Base-by-base conservation (phyloP, 2,888 invertebrate species). In the Brenthis ino region DNA sequence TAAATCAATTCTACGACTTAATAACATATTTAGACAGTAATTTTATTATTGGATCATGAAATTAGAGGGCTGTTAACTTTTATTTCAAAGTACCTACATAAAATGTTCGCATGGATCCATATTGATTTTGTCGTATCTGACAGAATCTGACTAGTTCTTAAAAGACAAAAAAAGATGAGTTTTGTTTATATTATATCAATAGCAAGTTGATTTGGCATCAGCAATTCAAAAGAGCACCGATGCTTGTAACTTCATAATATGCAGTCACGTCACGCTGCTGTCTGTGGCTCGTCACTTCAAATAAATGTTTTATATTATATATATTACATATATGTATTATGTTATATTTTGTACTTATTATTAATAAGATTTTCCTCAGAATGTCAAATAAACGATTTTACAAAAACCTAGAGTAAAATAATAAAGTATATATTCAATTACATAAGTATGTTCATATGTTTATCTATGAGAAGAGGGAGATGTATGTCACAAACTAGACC, bases 221-320 rank as follows among this genome's bases (percentile, higher is more conserved):
- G 47, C 24, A 11, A 11, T 48, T n/a, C 24, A 58, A 28, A 28
- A 33, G 33, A 6, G 33, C 33, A 1, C 5, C 33, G 33, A 33
- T 20, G 16, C 20, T 8, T 24, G 57, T 24, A 13, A 43, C 47
- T 20, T 48, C 1, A 12, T 11, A 33, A 12, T 24, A 43, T 12
- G 57, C 43, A 58, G 58, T 58, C 24, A 20, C 48, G 66, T 66
- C 66, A 60, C 66, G 53, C 65, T 28, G 24, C 47, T 20, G 65
- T 66, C 47, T 16, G 37, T 54, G 24, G 43, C 8, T 48, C 48
- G 11, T 58, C 58, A 48, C 28, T 58, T 24, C 58, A 48, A 48
- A n/a, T 43, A 20, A 20, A 20, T 20, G 20, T 20, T 20, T 20
- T 1, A 20, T 20, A 20, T 20, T 20, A 20, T 20, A 20, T 20